Base-by-base conservation (phyloP, 1,140 invertebrate species). In the Eueides isabella region DNA sequence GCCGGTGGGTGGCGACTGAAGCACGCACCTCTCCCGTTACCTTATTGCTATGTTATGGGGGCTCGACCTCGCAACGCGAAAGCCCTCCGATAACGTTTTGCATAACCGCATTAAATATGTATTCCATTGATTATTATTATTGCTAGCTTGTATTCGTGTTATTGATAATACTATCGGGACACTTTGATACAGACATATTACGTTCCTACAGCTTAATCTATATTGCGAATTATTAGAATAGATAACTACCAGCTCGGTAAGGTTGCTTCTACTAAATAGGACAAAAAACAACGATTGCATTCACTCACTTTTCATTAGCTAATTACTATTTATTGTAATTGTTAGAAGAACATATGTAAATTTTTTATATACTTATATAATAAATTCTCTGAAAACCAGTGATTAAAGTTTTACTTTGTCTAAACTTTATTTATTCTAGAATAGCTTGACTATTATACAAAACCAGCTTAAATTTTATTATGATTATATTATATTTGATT, bases 21-120 rank as follows among this genome's bases (percentile, higher is more conserved):
- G 44, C 83, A 85, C 86, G 83, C 85, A 86, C 85, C 86, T 90
- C 90, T 90, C 90, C 88, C 89, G 88, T 91, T 92, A 92, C 88
- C 90, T 92, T 85, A 90, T 88, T 89, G 88, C 90, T 80, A 89
- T 89, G 87, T 86, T 90, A 90, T 85, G 89, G 89, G 88, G 88
- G 87, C 90, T 85, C 85, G 88, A 89, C 88, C 88, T 89, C 90
- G 85, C 83, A 81, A 74, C 82, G 83, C 82, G 82, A 85, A 88
- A 89, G 89, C 87, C 85, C 86, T 86, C 80, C 81, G 80, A 83
- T 83, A 74, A 74, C 79, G 76, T 85, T 81, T 75, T 61, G 73
- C 67, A 61, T 69, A 70, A 79, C 80, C 78, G 78, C 83, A 72
- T 73, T 70, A 48, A 72, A 73, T 19, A 26, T 55, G 19, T 29